Evolutionary conservation across 2,888 invertebrate genomes (phyloP).

Genomic region (Pantelozetes paolii): DNA sequence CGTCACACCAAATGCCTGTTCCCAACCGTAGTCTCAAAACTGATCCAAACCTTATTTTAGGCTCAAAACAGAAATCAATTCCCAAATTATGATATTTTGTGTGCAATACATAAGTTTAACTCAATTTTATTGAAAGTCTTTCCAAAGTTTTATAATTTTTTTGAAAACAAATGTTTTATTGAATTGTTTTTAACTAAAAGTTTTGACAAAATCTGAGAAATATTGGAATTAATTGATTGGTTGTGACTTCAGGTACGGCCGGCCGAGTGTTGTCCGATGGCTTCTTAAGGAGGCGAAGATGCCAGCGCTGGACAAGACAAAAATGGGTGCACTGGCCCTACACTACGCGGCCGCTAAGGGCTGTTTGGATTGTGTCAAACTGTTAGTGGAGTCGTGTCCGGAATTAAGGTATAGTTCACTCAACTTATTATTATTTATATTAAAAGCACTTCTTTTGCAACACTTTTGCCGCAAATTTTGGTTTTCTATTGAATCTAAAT

Average conservation of each 20-base stretch:
- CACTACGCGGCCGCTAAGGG: constrained; percentile 83
- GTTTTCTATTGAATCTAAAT: neutral
- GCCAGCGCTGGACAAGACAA: constrained; percentile 57
- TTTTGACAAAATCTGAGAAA: neutral
- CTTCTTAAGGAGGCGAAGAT: constrained; percentile 59
- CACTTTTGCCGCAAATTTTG: no score
- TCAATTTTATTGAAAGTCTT: neutral
- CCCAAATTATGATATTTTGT: neutral
- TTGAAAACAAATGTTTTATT: neutral
- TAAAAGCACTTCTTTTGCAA: neutral
- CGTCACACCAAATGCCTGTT: constrained; percentile 14
- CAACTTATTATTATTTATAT: constrained; percentile 6
- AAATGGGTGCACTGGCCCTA: constrained; percentile 61
- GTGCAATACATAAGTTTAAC: neutral
- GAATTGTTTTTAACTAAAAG: neutral
- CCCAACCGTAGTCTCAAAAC: neutral
- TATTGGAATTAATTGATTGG: constrained; percentile 47
- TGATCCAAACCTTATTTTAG: neutral
- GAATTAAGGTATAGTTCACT: constrained; percentile 65
- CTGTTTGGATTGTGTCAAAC: constrained; percentile 75
- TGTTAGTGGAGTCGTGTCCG: constrained; percentile 68
- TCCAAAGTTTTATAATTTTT: neutral
- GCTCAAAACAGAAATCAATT: neutral
- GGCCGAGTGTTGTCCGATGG: constrained; percentile 60
- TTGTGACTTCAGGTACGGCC: constrained; percentile 57